Conservation (phyloP, 2,113 vertebrate genomes). For the Symphodus melops region DNA sequence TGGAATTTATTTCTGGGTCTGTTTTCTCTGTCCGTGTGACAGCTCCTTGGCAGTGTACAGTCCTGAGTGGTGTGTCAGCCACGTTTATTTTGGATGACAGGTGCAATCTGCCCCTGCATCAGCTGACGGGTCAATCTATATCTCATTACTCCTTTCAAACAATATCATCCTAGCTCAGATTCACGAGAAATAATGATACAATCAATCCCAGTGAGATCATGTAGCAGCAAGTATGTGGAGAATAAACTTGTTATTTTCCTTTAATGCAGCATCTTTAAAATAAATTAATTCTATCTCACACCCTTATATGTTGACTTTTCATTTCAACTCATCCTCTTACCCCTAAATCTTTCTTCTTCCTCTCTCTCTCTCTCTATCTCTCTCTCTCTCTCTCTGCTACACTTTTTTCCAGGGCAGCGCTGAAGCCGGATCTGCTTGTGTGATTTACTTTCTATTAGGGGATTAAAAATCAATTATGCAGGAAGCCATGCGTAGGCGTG, state of each 20-base stretch:
- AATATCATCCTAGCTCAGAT: conserved; percentile 59
- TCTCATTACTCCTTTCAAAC: conserved; percentile 76
- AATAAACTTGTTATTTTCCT: conserved; percentile 9
- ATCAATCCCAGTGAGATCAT: conserved; percentile 34
- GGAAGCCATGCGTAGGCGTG: conserved; percentile 85
- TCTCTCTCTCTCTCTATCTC: neutral
- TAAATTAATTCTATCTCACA: conserved; percentile 49
- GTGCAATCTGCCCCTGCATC: conserved; percentile 68
- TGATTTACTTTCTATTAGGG: conserved; percentile 87
- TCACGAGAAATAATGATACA: conserved; percentile 32
- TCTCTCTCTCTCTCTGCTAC: conserved; percentile 42
- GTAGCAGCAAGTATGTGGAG: conserved; percentile 19
- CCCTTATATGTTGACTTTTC: conserved; percentile 38
- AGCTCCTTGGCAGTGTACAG: conserved; percentile 47
- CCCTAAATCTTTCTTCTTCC: conserved; percentile 14
- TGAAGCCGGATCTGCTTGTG: conserved; percentile 77
- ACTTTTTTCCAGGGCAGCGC: conserved; percentile 44
- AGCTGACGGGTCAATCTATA: conserved; percentile 78
- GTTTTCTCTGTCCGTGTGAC: conserved; percentile 47
- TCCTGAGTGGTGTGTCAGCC: conserved; percentile 57
- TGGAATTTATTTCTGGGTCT: conserved; percentile 34
- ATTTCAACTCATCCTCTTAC: conserved; percentile 38
- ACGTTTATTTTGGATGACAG: conserved; percentile 75
- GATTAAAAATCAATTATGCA: conserved; percentile 89
- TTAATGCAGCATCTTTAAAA: conserved; percentile 30